phyloP scores from a whole-genome alignment of 2,888 invertebrate genomes.

The Eristalis intricaria region DNA sequence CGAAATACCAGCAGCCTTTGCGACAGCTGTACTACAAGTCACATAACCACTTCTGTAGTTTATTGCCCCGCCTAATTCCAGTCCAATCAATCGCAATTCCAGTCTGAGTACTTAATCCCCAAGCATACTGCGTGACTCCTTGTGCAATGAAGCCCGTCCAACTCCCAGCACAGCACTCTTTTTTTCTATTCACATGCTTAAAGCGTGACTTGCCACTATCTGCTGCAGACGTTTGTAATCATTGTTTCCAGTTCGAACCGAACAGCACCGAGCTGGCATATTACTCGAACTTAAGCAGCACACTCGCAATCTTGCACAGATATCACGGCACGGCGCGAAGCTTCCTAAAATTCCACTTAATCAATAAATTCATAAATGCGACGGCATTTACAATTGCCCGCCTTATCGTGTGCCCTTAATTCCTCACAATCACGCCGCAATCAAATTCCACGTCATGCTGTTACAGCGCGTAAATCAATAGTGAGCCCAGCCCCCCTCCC shows the following conservation, averaged over 20 bases:
- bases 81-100: background rate
- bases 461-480: constrained; percentile 17
- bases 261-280: background rate
- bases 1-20: too few species aligned
- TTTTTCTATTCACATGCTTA: constrained; percentile 6
- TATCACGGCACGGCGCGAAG: constrained; percentile 14
- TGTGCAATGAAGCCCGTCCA: background rate
- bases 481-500: background rate
- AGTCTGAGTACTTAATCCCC: background rate
- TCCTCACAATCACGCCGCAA: constrained; percentile 28
- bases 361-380: constrained; percentile 3
- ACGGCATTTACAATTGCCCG: background rate
- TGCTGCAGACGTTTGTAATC: background rate
- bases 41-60: background rate
- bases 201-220: constrained; percentile 18
- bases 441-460: constrained; percentile 7
- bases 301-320: constrained; percentile 5
- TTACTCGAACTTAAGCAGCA: constrained; percentile 7
- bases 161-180: background rate
- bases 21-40: too few species aligned
- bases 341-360: constrained; percentile 11
- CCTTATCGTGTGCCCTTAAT: constrained; percentile 46
- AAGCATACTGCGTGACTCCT: background rate
- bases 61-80: background rate
- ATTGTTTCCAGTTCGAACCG: constrained; percentile 8